Conservation (phyloP, 2,888 invertebrate species). For the Homarus gammarus region DNA sequence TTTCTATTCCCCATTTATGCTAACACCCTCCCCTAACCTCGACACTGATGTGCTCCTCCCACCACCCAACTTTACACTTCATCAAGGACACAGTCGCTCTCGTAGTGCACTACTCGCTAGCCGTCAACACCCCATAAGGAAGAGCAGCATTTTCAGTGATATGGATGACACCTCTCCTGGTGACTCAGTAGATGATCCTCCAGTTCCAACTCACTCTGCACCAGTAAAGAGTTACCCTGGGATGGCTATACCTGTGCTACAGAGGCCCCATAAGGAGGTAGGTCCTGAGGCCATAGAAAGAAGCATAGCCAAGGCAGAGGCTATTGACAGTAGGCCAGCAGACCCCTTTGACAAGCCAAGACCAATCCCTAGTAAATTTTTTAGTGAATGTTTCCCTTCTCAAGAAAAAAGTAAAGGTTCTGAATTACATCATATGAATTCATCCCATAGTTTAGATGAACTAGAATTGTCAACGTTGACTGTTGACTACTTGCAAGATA, state of each 20-base stretch:
- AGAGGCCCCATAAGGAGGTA: conserved; percentile 58
- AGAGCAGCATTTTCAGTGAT: conserved; percentile 66
- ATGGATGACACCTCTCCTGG: conserved; percentile 65
- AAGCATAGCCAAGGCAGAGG: conserved; percentile 38
- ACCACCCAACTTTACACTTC: conserved; percentile 70
- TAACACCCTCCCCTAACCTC: conserved; percentile 75
- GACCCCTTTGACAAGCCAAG: conserved; percentile 42
- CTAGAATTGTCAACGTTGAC: conserved; percentile 61
- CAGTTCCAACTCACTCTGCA: conserved; percentile 59
- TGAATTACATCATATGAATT: conserved; percentile 46
- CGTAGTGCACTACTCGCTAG: conserved; percentile 54
- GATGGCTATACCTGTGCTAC: conserved; percentile 71
- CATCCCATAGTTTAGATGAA: conserved; percentile 67
- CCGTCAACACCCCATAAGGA: conserved; percentile 63
- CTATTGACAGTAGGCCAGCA: conserved; percentile 45
- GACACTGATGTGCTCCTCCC: conserved; percentile 76
- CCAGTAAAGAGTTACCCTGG: conserved; percentile 72
- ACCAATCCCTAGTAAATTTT: conserved; percentile 33
- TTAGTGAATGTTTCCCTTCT: conserved; percentile 38
- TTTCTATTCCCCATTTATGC: conserved; percentile 72
- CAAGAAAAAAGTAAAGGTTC: conserved; percentile 28
- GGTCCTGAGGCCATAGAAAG: conserved; percentile 55
- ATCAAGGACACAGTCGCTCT: conserved; percentile 58
- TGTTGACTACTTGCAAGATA: conserved; percentile 63
- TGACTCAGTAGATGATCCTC: conserved; percentile 61